Evolutionary conservation across 2,113 vertebrate species (phyloP), one percentile per base, ranked within the genome.

Genomic region (Prinia subflava): DNA sequence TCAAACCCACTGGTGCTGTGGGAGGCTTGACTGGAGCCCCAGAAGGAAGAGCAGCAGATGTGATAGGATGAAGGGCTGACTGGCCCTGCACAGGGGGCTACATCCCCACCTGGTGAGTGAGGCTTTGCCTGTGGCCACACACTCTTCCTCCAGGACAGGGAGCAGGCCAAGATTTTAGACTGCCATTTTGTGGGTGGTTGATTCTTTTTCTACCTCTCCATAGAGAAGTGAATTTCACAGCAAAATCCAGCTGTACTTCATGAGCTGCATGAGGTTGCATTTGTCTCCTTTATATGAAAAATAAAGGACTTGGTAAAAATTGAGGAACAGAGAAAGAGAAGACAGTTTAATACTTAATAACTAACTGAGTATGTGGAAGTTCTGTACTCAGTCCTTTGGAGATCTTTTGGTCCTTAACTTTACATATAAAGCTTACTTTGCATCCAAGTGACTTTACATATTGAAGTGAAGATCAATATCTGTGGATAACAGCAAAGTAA

Each of bases 71-170:
- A 75, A 46, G 27, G 53, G 7, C 13, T 47, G 31, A 31, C 41
- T 57, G 33, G 44, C 44, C 30, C 27, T n/a, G 24, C 1, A 0
- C 1, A 2, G 49, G 15, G 11, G 15, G 20, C 24, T 47, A 1
- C 4, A 6, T 49, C 21, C 25, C 11, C 23, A 9, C 15, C 13
- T 25, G 33, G 1, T 46, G 28, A 33, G 23, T 46, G 55, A n/a
- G 55, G 19, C n/a, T 28, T 8, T 1, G 1, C 23, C 52, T 39
- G 24, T 0, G 0, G 28, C 31, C 37, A 39, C 10, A 39, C 12
- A 16, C 21, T 44, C 56, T 53, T 18, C 25, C 41, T 87, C 27
- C 49, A 52, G 52, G 6, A 64, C 15, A 71, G 19, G 8, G 28
- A 63, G 2, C 11, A 71, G 30, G 11, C 5, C 44, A 78, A 68